These are phyloP conservation scores for Hylaeus anthracinus DNA, from an alignment of 1,140 invertebrate genomes.

Conservation along the genomic window DNA sequence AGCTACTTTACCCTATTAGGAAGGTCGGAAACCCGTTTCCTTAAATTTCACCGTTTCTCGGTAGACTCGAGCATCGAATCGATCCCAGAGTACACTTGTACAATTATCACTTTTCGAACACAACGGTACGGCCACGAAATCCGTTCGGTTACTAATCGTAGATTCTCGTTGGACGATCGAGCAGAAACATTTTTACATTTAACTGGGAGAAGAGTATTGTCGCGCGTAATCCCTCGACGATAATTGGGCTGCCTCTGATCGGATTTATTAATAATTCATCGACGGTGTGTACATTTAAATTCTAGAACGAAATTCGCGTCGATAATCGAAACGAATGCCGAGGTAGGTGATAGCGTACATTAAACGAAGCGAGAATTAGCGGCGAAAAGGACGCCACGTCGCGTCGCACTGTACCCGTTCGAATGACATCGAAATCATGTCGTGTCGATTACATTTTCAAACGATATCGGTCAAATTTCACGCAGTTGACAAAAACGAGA, in stretches of 20 bases:
- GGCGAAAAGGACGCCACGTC: not conserved
- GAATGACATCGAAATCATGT: too few species aligned
- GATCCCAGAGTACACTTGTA: not conserved
- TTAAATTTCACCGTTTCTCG: not conserved
- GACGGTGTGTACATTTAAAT: not conserved
- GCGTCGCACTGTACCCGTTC: not conserved
- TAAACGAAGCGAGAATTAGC: slow-evolving; percentile 16
- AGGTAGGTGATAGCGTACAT: slow-evolving; percentile 12
- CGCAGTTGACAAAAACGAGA: too few species aligned
- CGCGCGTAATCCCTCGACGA: not conserved
- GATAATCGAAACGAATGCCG: not conserved
- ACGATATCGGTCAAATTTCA: too few species aligned
- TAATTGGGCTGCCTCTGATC: slow-evolving; percentile 26
- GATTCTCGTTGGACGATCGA: not conserved
- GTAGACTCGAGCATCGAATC: not conserved
- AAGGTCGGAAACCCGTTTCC: not conserved
- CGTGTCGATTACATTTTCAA: too few species aligned
- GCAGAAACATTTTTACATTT: not conserved
- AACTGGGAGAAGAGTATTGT: not conserved
- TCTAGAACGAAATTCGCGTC: not conserved
- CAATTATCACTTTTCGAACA: not conserved
- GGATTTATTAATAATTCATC: slow-evolving; percentile 33
- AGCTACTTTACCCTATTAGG: not conserved
- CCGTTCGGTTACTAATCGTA: not conserved
- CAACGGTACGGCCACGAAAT: not conserved